phyloP scores from a whole-genome alignment of 2,113 vertebrate species.

The Scomber japonicus region DNA sequence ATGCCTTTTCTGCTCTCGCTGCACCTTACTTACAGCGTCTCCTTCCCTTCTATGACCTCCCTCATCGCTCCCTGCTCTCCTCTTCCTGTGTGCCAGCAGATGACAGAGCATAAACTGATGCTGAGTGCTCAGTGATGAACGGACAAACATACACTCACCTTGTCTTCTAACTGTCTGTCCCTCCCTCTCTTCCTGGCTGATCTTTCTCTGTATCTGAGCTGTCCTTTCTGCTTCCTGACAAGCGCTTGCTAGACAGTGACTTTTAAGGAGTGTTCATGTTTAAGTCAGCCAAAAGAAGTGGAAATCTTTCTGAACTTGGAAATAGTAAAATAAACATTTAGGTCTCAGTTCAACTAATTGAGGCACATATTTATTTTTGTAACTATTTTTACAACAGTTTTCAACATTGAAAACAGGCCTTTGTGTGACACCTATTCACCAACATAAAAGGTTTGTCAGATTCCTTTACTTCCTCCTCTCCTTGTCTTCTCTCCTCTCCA shows the following conservation, averaged over 20 bases:
- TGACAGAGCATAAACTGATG: conserved; percentile 52
- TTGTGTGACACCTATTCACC: not conserved
- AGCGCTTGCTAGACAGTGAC: not conserved
- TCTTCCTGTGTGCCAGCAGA: conserved; percentile 38
- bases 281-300: not conserved
- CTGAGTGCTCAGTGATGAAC: conserved; percentile 59
- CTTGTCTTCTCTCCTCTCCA: not conserved
- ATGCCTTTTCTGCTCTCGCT: not conserved
- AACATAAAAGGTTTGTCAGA: not conserved
- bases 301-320: conserved; percentile 3
- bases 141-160: conserved; percentile 38
- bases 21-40: not conserved
- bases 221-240: not conserved
- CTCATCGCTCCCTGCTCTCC: conserved; percentile 10
- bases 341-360: not conserved
- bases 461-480: not conserved
- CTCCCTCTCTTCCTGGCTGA: not conserved
- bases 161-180: conserved; percentile 4
- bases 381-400: conserved; percentile 6
- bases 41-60: conserved; percentile 5
- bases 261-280: not conserved
- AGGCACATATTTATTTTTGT: not conserved
- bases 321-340: not conserved
- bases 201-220: conserved; percentile 24
- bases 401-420: not conserved